phyloP scores from a whole-genome alignment of 2,888 invertebrate genomes.

The Lithophane semibrunnea region DNA sequence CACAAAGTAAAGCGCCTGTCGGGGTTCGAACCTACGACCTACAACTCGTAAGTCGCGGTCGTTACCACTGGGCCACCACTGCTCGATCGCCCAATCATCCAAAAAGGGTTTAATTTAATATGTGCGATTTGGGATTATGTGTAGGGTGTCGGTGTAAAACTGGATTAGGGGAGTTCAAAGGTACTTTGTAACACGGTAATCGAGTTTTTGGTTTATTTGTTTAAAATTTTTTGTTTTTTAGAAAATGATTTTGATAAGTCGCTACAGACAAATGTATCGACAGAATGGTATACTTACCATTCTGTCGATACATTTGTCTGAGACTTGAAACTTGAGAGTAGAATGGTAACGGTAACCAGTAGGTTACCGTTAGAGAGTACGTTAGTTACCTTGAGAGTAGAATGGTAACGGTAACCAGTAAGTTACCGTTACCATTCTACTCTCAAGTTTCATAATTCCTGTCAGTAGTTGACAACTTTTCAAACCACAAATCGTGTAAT shows the following conservation, averaged over 20 bases:
- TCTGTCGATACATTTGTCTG: too few relatives aligned
- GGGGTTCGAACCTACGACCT: too few relatives aligned
- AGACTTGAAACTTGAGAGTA: too few relatives aligned
- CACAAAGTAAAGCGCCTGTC: too few relatives aligned
- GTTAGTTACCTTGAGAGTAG: too few relatives aligned
- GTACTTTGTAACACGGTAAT: neutral
- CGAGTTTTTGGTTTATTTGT: neutral
- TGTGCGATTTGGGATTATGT: slow-evolving; percentile 1
- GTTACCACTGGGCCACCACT: too few relatives aligned
- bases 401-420: too few relatives aligned
- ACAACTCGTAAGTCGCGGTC: too few relatives aligned
- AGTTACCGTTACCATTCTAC: too few relatives aligned
- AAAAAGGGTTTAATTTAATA: slow-evolving; percentile 27
- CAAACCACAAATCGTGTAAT: neutral
- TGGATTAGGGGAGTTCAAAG: slow-evolving; percentile 3
- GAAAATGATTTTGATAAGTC: neutral
- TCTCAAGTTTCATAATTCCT: neutral
- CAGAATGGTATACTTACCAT: too few relatives aligned
- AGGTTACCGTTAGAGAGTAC: too few relatives aligned
- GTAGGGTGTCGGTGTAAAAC: neutral
- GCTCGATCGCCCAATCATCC: slow-evolving; percentile 24
- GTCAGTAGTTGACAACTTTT: neutral
- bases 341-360: too few relatives aligned
- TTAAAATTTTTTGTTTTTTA: neutral
- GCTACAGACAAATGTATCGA: neutral